phyloP scores from a whole-genome alignment of 2,113 vertebrate species.

The Scalopus aquaticus region DNA sequence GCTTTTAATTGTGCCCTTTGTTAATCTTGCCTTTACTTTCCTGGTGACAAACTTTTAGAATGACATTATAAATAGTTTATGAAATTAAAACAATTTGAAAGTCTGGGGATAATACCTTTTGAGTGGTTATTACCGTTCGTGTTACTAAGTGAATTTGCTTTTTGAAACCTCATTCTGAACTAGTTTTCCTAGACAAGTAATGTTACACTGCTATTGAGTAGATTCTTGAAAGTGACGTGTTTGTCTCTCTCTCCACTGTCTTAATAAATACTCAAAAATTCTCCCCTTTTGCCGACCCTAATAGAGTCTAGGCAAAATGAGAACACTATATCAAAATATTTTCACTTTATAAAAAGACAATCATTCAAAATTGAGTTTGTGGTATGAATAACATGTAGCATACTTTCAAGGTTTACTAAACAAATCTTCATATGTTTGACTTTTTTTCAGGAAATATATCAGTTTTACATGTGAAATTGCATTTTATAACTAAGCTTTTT shows the following conservation, averaged over 20 bases:
- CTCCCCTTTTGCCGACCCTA: not conserved
- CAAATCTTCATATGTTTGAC: not conserved
- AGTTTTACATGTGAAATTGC: constrained; percentile 16
- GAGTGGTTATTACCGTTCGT: not conserved
- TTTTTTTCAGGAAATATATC: not conserved
- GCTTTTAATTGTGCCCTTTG: constrained; percentile 47
- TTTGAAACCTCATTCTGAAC: constrained; percentile 16
- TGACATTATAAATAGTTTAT: not conserved
- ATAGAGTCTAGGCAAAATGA: not conserved
- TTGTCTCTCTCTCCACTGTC: not conserved
- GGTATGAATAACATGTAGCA: not conserved
- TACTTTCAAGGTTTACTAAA: not conserved
- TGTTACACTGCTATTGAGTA: not conserved
- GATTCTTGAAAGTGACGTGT: not conserved
- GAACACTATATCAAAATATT: not conserved
- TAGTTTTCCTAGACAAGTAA: not conserved
- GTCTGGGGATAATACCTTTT: not conserved
- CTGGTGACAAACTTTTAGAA: constrained; percentile 41
- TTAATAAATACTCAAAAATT: constrained; percentile 15
- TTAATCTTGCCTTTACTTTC: constrained; percentile 32
- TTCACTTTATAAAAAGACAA: constrained; percentile 11
- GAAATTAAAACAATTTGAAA: constrained; percentile 13
- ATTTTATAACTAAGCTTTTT: constrained; percentile 34
- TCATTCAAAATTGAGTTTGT: not conserved
- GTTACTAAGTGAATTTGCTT: not conserved